Evolutionary conservation across 2,797 vertebrate species (phyloP).

Genomic region (Cynodonichthys magdalenae): DNA sequence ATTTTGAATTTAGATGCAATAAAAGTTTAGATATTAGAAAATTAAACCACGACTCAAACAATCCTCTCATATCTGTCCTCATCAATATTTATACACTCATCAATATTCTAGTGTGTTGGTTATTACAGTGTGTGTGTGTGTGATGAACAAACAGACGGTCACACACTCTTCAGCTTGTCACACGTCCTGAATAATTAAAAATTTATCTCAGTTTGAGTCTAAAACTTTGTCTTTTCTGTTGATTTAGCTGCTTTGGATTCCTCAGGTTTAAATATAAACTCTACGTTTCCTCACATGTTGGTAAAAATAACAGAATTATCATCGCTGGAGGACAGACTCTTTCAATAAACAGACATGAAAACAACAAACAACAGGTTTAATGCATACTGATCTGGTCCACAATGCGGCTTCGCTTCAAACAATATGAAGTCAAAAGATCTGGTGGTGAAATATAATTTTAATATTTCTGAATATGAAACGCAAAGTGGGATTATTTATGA

Average conservation of each 20-base stretch:
- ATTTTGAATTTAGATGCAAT: not conserved
- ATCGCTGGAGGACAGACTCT: not conserved
- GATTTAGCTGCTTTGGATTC: too few relatives aligned
- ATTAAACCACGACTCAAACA: constrained; percentile 11
- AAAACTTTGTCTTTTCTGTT: too few relatives aligned
- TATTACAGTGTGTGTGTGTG: constrained; percentile 6
- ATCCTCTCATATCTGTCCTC: constrained; percentile 11
- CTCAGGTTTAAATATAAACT: not conserved
- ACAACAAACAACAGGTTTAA: constrained; percentile 9
- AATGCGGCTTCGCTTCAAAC: not conserved
- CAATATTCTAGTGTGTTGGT: constrained; percentile 37
- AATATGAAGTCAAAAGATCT: not conserved
- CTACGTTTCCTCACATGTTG: not conserved
- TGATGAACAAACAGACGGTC: not conserved
- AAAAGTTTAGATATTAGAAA: constrained; percentile 5
- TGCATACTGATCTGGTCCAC: constrained; percentile 1
- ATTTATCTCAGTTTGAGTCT: too few relatives aligned
- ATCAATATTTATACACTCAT: constrained; percentile 50
- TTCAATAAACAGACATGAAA: constrained; percentile 15
- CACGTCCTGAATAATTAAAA: constrained; percentile 9
- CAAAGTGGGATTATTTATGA: not conserved
- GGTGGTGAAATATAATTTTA: too few relatives aligned
- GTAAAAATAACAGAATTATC: not conserved
- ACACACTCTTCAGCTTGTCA: constrained; percentile 10
- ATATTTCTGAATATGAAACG: not conserved